These are phyloP conservation scores for Gymnodraco acuticeps DNA, from an alignment of 2,797 vertebrate species.

Conservation along the genomic window DNA sequence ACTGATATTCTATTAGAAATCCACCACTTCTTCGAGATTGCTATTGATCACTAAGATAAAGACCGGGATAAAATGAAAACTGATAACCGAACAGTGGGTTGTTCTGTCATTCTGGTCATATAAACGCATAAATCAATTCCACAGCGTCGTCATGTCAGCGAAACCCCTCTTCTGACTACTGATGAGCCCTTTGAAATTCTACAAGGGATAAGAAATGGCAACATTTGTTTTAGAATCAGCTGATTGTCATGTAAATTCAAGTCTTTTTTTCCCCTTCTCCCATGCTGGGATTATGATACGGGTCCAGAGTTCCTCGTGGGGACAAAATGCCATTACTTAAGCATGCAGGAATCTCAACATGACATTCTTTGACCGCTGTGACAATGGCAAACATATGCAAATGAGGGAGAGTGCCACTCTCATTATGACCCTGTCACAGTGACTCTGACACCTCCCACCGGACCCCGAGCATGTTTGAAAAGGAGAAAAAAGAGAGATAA, in stretches of 20 bases:
- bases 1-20: slow-evolving; percentile 44
- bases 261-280: neutral
- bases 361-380: slow-evolving; percentile 80
- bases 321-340: slow-evolving; percentile 75
- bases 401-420: slow-evolving; percentile 70
- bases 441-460: slow-evolving; percentile 66
- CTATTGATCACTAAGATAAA: slow-evolving; percentile 66
- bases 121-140: slow-evolving; percentile 42
- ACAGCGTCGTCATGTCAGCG: neutral
- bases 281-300: slow-evolving; percentile 49
- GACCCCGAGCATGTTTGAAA: slow-evolving; percentile 40
- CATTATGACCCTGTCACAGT: slow-evolving; percentile 72
- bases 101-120: slow-evolving; percentile 56
- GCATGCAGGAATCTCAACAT: slow-evolving; percentile 73
- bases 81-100: slow-evolving; percentile 38
- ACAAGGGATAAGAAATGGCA: slow-evolving; percentile 40
- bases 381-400: slow-evolving; percentile 83
- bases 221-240: slow-evolving; percentile 69
- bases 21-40: slow-evolving; percentile 56
- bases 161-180: slow-evolving; percentile 32
- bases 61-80: slow-evolving; percentile 39
- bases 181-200: slow-evolving; percentile 40
- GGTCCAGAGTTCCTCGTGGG: slow-evolving; percentile 64
- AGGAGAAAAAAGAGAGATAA: slow-evolving; percentile 33
- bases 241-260: slow-evolving; percentile 71